Conservation (phyloP, 2,888 invertebrate genomes). For the Therioaphis trifolii region DNA sequence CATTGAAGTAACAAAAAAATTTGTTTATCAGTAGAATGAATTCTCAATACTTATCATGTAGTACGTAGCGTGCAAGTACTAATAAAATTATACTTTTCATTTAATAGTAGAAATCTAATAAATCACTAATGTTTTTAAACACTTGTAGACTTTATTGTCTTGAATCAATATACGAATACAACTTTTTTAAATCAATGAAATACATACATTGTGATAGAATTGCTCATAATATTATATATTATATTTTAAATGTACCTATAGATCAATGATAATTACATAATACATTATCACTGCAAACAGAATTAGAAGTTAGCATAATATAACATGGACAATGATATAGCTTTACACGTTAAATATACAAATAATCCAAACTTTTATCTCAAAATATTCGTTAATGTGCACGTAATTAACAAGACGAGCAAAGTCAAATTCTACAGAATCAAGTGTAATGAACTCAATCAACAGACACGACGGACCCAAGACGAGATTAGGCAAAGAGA, state of each 20-base stretch:
- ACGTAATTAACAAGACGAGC: neutral
- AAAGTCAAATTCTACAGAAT: constrained; percentile 8
- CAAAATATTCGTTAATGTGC: neutral
- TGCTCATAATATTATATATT: neutral
- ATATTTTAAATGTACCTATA: neutral
- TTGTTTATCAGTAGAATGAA: no score
- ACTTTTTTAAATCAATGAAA: neutral
- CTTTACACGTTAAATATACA: neutral
- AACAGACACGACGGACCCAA: neutral
- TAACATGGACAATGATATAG: no score
- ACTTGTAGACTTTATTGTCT: no score
- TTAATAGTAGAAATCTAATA: no score
- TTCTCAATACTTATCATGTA: no score
- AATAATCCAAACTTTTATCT: neutral
- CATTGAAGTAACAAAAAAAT: no score
- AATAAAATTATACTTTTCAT: no score
- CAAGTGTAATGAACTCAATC: neutral
- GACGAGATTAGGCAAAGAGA: neutral
- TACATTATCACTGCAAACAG: neutral
- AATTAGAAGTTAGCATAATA: neutral
- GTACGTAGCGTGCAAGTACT: no score
- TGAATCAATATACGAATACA: neutral
- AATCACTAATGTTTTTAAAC: no score
- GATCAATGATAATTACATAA: neutral
- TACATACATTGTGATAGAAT: neutral